These are phyloP conservation scores for Beris morrisii DNA, from an alignment of 2,888 invertebrate genomes.

Conservation along the genomic window DNA sequence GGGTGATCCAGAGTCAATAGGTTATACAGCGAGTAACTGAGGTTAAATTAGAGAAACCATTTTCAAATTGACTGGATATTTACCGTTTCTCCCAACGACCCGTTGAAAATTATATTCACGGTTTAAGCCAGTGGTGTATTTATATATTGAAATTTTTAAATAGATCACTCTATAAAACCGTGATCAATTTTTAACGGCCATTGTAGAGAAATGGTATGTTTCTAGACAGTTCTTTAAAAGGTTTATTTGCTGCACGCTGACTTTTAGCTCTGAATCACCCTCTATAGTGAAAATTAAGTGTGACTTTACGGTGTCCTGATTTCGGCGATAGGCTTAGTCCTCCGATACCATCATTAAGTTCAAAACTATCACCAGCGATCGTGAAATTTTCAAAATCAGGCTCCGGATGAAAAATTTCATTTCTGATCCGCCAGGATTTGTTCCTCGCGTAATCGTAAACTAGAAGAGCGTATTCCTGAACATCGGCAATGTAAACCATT, in stretches of 20 bases:
- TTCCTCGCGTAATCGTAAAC: slow-evolving; percentile 61
- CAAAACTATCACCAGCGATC: slow-evolving; percentile 63
- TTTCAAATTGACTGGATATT: too few species aligned
- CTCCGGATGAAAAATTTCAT: slow-evolving; percentile 62
- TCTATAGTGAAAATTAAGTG: too few species aligned
- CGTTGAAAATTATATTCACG: too few species aligned
- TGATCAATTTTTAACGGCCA: not conserved
- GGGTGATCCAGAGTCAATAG: too few species aligned
- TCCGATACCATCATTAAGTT: slow-evolving; percentile 70
- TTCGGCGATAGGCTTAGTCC: slow-evolving; percentile 62
- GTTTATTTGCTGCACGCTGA: not conserved
- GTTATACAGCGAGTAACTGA: too few species aligned
- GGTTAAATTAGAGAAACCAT: too few species aligned
- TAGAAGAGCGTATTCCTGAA: slow-evolving; percentile 62
- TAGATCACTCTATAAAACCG: too few species aligned
- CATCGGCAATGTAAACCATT: slow-evolving; percentile 67
- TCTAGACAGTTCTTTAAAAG: not conserved
- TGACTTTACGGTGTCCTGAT: not conserved
- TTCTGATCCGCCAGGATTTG: slow-evolving; percentile 63
- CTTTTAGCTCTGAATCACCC: too few species aligned
- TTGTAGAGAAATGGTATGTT: slow-evolving; percentile 7
- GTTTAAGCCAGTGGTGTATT: too few species aligned
- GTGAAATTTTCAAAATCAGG: slow-evolving; percentile 62
- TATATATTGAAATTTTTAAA: too few species aligned
- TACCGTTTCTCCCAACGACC: too few species aligned